Evolutionary conservation across 2,888 invertebrate genomes (phyloP).

Genomic region (Cinara cedri): DNA sequence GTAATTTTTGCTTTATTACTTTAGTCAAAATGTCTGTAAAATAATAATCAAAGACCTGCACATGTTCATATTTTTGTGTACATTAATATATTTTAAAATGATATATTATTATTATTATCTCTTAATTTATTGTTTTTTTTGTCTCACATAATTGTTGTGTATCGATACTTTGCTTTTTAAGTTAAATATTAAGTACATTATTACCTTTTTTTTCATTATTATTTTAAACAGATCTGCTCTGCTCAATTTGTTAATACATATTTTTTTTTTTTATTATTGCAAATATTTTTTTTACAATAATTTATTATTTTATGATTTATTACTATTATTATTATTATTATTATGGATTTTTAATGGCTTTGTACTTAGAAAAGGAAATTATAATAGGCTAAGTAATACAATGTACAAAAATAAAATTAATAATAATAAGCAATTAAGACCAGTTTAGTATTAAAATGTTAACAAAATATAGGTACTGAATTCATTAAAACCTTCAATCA

Average conservation of each 20-base stretch:
- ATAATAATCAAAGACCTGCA: not conserved
- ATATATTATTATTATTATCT: not conserved
- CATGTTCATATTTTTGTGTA: conserved; percentile 26
- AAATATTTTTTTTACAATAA: conserved; percentile 1
- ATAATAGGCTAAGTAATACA: conserved; percentile 4
- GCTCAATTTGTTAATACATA: conserved; percentile 39
- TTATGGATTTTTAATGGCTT: conserved; percentile 32
- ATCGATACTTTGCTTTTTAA: conserved; percentile 9
- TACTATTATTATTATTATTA: conserved; percentile 18
- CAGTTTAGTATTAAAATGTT: not conserved
- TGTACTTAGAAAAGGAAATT: conserved; percentile 33
- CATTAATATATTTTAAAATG: not conserved
- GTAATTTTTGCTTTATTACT: not conserved
- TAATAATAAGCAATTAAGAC: conserved; percentile 4
- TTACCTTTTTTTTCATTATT: not conserved
- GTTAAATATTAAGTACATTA: not conserved
- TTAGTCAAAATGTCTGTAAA: not conserved
- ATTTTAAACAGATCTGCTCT: conserved; percentile 47
- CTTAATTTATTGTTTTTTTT: not conserved
- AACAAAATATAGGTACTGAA: conserved; percentile 18
- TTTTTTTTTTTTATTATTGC: conserved; percentile 23
- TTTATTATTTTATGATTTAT: conserved; percentile 25
- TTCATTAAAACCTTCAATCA: not conserved
- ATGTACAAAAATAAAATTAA: conserved; percentile 20
- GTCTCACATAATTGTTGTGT: not conserved